A percentile compares a stretch with the other conserved stretches of the same genome.
phyloP scores from a whole-genome alignment of 1,140 invertebrate species.

The Leptopilina clavipes region DNA sequence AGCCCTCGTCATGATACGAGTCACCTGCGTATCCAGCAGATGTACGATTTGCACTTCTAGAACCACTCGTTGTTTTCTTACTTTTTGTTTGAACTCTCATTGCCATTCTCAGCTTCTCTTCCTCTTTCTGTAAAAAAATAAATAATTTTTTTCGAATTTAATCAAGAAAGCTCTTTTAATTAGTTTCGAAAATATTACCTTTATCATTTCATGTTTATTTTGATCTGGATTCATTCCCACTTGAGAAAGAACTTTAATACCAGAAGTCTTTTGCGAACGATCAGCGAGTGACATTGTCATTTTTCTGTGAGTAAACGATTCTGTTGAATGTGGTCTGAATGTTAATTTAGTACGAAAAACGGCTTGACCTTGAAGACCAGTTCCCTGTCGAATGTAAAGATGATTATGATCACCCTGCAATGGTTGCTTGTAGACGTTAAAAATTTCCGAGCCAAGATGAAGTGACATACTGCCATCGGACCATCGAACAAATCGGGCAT shows the following conservation, averaged over 20 bases:
- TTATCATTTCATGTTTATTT: conserved; percentile 91
- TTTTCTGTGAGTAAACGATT: conserved; percentile 98
- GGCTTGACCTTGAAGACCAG: conserved; percentile 97
- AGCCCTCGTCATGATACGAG: conserved; percentile 84
- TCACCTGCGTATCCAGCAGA: conserved; percentile 75
- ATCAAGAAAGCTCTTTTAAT: too few relatives aligned
- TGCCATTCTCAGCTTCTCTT: conserved; percentile 91
- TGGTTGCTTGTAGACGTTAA: conserved; percentile 97
- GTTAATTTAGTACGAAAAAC: conserved; percentile 97
- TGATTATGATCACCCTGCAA: conserved; percentile 85
- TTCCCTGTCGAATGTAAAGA: conserved; percentile 94
- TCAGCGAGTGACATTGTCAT: conserved; percentile 98
- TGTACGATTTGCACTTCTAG: conserved; percentile 77
- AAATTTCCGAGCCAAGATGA: conserved; percentile 97
- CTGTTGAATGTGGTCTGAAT: conserved; percentile 98
- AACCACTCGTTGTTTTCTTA: conserved; percentile 78
- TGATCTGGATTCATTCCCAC: conserved; percentile 96
- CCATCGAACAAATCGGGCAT: conserved; percentile 96
- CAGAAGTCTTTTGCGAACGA: conserved; percentile 95
- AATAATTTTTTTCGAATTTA: too few relatives aligned
- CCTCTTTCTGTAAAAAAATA: conserved; percentile 86
- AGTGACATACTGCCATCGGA: conserved; percentile 99
- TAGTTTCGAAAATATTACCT: too few relatives aligned
- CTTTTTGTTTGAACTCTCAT: conserved; percentile 84
- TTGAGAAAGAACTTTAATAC: conserved; percentile 96